phyloP scores from a whole-genome alignment of 2,113 vertebrate species.

The Paedocypris sp. region DNA sequence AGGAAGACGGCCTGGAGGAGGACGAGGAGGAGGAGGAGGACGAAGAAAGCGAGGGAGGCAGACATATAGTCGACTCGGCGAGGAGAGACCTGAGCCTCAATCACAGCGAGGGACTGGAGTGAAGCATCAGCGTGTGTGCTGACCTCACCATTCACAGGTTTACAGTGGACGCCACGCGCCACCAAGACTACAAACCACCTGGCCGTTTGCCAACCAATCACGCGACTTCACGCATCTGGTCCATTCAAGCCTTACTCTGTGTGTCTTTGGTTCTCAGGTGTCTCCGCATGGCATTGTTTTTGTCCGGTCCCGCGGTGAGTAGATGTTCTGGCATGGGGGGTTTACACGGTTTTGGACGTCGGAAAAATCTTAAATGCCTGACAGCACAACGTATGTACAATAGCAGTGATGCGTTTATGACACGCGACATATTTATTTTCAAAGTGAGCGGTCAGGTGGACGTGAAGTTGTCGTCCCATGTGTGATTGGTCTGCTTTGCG shows the following conservation, averaged over 20 bases:
- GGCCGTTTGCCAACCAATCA: not conserved
- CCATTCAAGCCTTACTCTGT: constrained; percentile 26
- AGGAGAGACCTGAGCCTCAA: constrained; percentile 78
- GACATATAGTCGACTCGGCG: constrained; percentile 66
- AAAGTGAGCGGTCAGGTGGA: constrained; percentile 1
- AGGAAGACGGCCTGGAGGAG: constrained; percentile 73
- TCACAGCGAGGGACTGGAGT: constrained; percentile 87
- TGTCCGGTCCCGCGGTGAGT: constrained; percentile 5
- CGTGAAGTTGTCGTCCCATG: not conserved
- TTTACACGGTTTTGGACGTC: constrained; percentile 23
- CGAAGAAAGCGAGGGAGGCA: constrained; percentile 68
- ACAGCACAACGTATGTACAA: constrained; percentile 54
- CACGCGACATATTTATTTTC: constrained; percentile 54
- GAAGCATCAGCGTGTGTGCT: no score
- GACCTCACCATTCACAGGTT: constrained; percentile 10
- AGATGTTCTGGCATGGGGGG: constrained; percentile 45
- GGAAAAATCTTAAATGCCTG: constrained; percentile 30
- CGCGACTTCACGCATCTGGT: constrained; percentile 28
- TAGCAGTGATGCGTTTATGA: constrained; percentile 33
- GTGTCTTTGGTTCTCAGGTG: constrained; percentile 56
- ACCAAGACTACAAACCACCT: not conserved
- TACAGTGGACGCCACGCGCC: constrained; percentile 23
- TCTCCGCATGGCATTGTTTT: constrained; percentile 36
- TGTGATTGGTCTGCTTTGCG: no score
- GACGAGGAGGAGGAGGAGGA: constrained; percentile 69